A percentile compares a stretch with the other conserved stretches of the same genome.
These are phyloP conservation scores for Delphinapterus leucas DNA, from an alignment of 2,113 vertebrate genomes.

Conservation along the genomic window DNA sequence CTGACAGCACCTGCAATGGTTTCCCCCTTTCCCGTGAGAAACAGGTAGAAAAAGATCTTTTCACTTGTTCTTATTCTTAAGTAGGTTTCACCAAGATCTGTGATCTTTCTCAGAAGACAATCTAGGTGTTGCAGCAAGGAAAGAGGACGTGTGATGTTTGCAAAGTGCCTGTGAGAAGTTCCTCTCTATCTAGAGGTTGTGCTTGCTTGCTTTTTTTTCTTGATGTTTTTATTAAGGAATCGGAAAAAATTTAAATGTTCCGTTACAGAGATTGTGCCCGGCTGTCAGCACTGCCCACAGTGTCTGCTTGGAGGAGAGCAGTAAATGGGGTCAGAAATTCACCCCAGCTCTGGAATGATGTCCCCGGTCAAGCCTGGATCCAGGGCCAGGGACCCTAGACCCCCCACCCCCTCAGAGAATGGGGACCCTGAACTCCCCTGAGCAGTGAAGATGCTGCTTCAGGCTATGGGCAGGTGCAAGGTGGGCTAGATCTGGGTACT, in stretches of 20 bases:
- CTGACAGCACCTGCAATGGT: fast-evolving
- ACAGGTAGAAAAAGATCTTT: background rate
- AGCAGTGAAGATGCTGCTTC: background rate
- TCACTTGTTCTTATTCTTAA: background rate
- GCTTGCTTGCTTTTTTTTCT: background rate
- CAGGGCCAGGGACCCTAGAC: background rate
- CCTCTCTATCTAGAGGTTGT: background rate
- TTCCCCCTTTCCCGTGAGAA: conserved; percentile 39
- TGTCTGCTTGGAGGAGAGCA: background rate
- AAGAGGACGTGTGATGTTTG: conserved; percentile 13
- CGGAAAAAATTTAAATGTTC: background rate
- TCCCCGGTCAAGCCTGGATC: background rate
- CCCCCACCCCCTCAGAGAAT: background rate
- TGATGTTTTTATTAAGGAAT: conserved; percentile 44
- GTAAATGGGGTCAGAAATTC: background rate
- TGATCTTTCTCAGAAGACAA: conserved; percentile 70
- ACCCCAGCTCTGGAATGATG: background rate
- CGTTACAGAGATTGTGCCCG: background rate
- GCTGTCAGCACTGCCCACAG: background rate
- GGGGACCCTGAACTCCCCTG: background rate
- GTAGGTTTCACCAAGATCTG: conserved; percentile 44
- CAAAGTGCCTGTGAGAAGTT: background rate
- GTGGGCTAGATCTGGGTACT: background rate
- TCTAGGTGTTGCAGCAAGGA: conserved; percentile 16
- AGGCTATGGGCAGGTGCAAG: background rate